A percentile compares a stretch with the other conserved stretches of the same genome.
phyloP scores from a whole-genome alignment of 2,888 invertebrate genomes.

The Lasioglossum malachurum region DNA sequence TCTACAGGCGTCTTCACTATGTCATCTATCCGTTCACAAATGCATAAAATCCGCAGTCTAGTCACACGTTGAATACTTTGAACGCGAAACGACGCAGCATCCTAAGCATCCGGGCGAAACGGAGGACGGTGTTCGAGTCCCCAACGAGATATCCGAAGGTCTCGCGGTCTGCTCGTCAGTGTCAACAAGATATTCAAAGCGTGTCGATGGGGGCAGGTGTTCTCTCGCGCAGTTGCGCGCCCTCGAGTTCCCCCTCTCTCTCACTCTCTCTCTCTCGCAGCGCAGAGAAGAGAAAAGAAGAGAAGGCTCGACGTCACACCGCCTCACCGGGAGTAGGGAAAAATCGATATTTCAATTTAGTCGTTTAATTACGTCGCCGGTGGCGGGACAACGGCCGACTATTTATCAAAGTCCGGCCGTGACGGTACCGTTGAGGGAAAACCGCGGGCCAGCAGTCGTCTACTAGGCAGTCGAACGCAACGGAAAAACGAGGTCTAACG shows the following conservation, averaged over 20 bases:
- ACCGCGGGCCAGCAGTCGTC: neutral
- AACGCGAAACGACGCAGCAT: neutral
- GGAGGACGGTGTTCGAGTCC: neutral
- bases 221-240: neutral
- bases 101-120: neutral
- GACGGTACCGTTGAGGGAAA: constrained; percentile 18
- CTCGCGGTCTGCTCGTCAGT: neutral
- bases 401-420: constrained; percentile 40
- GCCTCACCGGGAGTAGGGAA: neutral
- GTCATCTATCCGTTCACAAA: neutral
- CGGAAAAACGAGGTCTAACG: constrained; percentile 11
- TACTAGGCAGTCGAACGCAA: neutral
- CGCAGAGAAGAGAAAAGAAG: neutral
- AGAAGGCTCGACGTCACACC: neutral
- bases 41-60: neutral
- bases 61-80: neutral
- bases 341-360: constrained; percentile 36
- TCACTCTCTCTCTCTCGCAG: neutral
- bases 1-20: too few species aligned
- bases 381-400: constrained; percentile 24
- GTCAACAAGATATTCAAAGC: constrained; percentile 15
- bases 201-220: neutral
- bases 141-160: neutral
- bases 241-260: neutral
- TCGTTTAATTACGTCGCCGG: constrained; percentile 31